Percentiles rank a stretch among this genome's conserved stretches.
Conservation (phyloP, 2,113 vertebrate species). For the Alaudala cheleensis region DNA sequence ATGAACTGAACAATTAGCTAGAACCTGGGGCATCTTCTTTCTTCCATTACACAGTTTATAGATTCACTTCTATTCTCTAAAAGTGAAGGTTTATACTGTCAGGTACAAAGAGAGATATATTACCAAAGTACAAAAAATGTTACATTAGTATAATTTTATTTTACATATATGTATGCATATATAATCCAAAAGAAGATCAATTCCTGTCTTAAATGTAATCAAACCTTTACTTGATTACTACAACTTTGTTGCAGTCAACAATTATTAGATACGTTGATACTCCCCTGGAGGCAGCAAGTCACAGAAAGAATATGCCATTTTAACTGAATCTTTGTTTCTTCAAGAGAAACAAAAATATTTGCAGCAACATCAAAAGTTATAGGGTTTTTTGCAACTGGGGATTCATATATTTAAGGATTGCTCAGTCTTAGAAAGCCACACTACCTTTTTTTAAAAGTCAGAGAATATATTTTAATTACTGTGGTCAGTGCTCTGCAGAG, state of each 20-base stretch:
- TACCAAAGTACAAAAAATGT: background rate
- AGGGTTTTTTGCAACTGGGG: rapidly evolving
- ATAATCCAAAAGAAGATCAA: background rate
- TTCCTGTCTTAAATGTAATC: background rate
- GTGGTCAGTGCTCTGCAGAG: background rate
- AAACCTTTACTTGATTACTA: background rate
- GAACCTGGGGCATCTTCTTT: background rate
- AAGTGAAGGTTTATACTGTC: background rate
- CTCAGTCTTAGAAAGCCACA: background rate
- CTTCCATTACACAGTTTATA: background rate
- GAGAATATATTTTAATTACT: background rate
- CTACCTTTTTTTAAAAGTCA: background rate
- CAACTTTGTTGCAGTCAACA: background rate
- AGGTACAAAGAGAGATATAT: background rate
- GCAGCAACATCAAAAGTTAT: background rate
- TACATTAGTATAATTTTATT: background rate
- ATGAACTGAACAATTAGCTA: background rate
- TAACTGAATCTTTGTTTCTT: background rate
- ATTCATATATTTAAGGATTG: background rate
- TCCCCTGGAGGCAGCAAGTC: background rate
- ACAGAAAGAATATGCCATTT: background rate
- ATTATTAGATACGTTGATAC: background rate
- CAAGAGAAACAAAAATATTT: background rate
- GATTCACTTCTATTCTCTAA: background rate
- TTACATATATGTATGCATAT: background rate